phyloP scores from a whole-genome alignment of 1,140 invertebrate genomes.

The Acromyrmex echinatior region DNA sequence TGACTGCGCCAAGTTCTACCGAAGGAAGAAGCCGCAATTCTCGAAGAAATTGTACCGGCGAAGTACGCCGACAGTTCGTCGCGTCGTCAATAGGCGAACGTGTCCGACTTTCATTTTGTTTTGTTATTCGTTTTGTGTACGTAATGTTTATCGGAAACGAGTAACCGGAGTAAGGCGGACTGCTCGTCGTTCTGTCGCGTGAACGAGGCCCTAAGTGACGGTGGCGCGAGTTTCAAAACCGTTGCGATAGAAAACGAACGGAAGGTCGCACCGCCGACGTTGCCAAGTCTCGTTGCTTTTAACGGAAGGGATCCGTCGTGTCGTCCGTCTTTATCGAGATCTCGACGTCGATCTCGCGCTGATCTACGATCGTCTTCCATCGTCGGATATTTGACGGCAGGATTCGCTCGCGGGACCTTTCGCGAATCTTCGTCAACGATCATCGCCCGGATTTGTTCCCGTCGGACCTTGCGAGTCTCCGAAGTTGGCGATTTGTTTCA shows the following conservation, averaged over 20 bases:
- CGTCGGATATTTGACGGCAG: neutral
- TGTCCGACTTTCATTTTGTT: neutral
- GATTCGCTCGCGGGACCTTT: neutral
- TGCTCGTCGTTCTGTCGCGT: neutral
- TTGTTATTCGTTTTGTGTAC: neutral
- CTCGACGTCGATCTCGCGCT: conserved; percentile 3
- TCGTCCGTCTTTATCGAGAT: conserved; percentile 9
- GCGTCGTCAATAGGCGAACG: neutral
- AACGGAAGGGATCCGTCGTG: neutral
- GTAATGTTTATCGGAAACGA: neutral
- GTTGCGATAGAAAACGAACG: neutral
- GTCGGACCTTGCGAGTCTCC: neutral
- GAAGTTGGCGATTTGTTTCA: neutral
- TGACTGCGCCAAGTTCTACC: conserved; percentile 30
- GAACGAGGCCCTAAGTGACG: conserved; percentile 1
- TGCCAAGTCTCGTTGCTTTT: neutral
- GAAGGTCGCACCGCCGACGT: neutral
- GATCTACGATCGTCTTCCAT: conserved; percentile 14
- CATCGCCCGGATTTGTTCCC: neutral
- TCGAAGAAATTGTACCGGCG: neutral
- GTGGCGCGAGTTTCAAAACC: conserved; percentile 30
- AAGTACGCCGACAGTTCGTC: no score
- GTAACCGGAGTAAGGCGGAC: neutral
- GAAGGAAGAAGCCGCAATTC: neutral
- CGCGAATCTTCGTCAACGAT: neutral